Evolutionary conservation across 2,888 invertebrate genomes (phyloP).

Genomic region (Pterostichus madidus): DNA sequence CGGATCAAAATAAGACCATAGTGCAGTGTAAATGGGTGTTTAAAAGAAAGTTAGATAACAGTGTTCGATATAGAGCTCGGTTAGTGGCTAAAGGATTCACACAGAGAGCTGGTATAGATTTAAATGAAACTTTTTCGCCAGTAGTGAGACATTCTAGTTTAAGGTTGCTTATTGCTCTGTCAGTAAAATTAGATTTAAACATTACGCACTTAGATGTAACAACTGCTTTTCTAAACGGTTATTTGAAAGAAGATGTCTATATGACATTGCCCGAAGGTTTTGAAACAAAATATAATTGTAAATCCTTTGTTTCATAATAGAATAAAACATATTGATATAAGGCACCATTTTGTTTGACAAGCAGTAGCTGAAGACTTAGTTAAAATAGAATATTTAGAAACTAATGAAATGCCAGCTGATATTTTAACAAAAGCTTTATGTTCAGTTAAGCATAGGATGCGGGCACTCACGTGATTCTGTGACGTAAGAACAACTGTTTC

Average conservation of each 20-base stretch:
- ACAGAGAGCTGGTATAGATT: constrained; percentile 59
- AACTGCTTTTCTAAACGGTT: constrained; percentile 58
- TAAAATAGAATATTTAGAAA: background rate
- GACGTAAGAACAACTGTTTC: too few relatives aligned
- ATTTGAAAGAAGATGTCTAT: too few relatives aligned
- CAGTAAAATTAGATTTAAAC: constrained; percentile 39
- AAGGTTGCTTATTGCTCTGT: constrained; percentile 63
- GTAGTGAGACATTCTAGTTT: constrained; percentile 62
- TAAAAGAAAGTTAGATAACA: constrained; percentile 70
- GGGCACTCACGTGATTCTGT: too few relatives aligned
- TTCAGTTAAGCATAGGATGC: background rate
- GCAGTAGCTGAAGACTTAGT: background rate
- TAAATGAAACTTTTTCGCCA: constrained; percentile 64
- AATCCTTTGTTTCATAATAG: constrained; percentile 55
- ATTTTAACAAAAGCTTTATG: background rate
- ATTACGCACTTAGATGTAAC: constrained; percentile 59
- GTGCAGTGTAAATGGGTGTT: constrained; percentile 72
- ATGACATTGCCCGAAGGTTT: too few relatives aligned
- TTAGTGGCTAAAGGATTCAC: constrained; percentile 65
- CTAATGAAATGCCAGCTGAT: background rate
- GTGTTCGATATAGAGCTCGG: constrained; percentile 68
- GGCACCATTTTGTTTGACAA: background rate
- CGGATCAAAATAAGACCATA: constrained; percentile 68
- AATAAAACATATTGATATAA: background rate
- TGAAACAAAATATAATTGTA: too few relatives aligned